These are phyloP conservation scores for Ptychodera flava DNA, from an alignment of 35 echinoderm and acorn worm genomes.

Conservation along the genomic window DNA sequence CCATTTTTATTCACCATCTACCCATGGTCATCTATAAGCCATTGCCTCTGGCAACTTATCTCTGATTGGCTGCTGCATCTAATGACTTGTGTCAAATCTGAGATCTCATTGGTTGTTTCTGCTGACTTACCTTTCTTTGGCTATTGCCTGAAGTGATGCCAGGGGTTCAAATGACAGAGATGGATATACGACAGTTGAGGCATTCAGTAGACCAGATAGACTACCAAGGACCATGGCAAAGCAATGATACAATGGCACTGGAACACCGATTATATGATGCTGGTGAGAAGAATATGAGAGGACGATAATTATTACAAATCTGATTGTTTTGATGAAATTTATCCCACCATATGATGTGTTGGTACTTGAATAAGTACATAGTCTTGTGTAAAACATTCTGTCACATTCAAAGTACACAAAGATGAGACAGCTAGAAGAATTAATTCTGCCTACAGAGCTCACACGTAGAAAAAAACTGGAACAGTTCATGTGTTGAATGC, in stretches of 20 bases:
- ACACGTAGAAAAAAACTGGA: no score
- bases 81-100: not conserved
- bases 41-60: not conserved
- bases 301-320: no score
- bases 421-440: no score
- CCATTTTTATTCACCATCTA: not conserved
- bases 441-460: no score
- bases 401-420: no score
- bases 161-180: slow-evolving; percentile 43
- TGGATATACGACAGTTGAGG: slow-evolving; percentile 45
- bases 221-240: slow-evolving; percentile 52
- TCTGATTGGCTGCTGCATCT: not conserved
- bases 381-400: no score
- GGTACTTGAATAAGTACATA: no score
- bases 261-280: slow-evolving; percentile 49
- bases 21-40: not conserved
- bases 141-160: slow-evolving; percentile 44
- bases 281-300: slow-evolving; percentile 7
- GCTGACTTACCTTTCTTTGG: slow-evolving; percentile 48
- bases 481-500: no score
- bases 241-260: slow-evolving; percentile 67
- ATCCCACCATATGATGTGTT: no score
- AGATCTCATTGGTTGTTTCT: not conserved
- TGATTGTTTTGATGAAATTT: no score
- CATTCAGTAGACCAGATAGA: slow-evolving; percentile 22